Conservation (phyloP, 1,140 invertebrate genomes). For the Centruroides sculpturatus region DNA sequence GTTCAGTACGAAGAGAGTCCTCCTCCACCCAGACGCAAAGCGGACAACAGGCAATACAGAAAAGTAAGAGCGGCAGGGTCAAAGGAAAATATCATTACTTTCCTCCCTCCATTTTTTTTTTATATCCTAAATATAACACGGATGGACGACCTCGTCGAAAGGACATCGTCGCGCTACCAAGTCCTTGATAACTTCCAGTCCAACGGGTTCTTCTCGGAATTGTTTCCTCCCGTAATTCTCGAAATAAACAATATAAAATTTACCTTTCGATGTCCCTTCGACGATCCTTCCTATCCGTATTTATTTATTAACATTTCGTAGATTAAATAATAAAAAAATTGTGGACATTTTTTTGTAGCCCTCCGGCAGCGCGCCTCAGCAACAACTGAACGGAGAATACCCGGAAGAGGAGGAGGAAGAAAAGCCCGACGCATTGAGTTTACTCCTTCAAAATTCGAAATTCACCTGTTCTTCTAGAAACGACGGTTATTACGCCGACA, state of each 20-base stretch:
- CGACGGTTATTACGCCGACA: constrained; percentile 82
- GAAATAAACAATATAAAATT: background rate
- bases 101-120: background rate
- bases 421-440: constrained; percentile 64
- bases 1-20: background rate
- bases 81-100: background rate
- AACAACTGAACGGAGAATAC: background rate
- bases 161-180: too few relatives aligned
- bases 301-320: too few relatives aligned
- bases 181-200: background rate
- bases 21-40: background rate
- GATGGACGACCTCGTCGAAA: too few relatives aligned
- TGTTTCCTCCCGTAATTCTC: background rate
- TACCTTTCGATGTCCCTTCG: background rate
- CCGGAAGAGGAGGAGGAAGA: constrained; percentile 55
- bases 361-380: constrained; percentile 5
- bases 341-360: background rate
- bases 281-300: too few relatives aligned
- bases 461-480: constrained; percentile 63
- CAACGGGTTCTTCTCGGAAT: background rate
- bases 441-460: constrained; percentile 63
- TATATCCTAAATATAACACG: too few relatives aligned
- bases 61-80: background rate
- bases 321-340: background rate
- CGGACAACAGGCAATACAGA: background rate